phyloP scores from a whole-genome alignment of 1,140 invertebrate species.

The Mylabris phalerata region DNA sequence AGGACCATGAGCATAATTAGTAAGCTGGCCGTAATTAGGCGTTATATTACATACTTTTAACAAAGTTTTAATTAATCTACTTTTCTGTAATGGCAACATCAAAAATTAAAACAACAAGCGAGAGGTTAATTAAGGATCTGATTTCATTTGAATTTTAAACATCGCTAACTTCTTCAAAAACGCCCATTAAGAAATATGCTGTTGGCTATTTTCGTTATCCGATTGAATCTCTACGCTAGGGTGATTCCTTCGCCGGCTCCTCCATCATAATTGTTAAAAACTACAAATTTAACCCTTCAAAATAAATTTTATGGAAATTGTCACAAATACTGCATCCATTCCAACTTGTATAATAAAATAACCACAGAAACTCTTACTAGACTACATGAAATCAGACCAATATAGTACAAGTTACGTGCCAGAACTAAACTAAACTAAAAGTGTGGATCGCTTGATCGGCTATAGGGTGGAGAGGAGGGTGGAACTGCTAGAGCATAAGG shows the following conservation, averaged over 20 bases:
- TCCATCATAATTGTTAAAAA: too few species aligned
- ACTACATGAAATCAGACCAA: constrained; percentile 22
- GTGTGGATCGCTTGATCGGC: too few species aligned
- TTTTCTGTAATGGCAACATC: constrained; percentile 16
- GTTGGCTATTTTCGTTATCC: constrained; percentile 14
- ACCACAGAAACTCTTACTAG: constrained; percentile 8
- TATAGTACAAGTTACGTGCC: constrained; percentile 24
- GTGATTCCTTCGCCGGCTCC: too few species aligned
- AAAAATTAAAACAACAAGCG: constrained; percentile 20
- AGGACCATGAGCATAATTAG: constrained; percentile 9
- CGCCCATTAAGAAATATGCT: constrained; percentile 13
- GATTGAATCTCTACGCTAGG: too few species aligned
- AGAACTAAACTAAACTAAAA: neutral
- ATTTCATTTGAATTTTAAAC: constrained; percentile 23
- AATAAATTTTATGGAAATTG: too few species aligned
- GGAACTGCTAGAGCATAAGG: constrained; percentile 29
- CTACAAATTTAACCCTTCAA: too few species aligned
- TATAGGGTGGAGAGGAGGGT: too few species aligned
- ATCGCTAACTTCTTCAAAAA: constrained; percentile 12
- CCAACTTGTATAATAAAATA: constrained; percentile 6
- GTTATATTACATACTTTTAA: constrained; percentile 17
- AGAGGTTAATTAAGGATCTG: constrained; percentile 19
- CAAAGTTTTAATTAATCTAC: constrained; percentile 16
- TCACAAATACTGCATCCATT: too few species aligned
- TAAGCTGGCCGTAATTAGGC: constrained; percentile 11